Conservation (phyloP, 2,113 vertebrate species). For the Bubo bubo region DNA sequence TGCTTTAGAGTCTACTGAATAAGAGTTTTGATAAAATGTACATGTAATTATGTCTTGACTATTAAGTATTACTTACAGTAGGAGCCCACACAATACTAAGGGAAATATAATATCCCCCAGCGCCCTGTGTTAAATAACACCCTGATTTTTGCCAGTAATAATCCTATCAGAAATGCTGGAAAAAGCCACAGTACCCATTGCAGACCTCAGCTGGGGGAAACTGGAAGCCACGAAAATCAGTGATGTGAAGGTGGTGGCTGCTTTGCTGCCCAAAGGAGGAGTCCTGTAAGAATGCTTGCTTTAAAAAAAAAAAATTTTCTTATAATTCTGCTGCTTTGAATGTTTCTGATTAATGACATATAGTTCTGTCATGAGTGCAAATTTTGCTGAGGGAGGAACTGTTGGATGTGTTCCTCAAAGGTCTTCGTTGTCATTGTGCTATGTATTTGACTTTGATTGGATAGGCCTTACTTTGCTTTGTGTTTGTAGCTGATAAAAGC, state of each 20-base stretch:
- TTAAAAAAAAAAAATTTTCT: not conserved
- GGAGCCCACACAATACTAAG: not conserved
- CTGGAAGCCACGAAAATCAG: not conserved
- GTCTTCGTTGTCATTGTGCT: rapidly evolving
- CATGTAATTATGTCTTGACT: not conserved
- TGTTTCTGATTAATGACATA: not conserved
- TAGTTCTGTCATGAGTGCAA: not conserved
- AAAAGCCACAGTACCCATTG: not conserved
- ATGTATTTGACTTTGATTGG: not conserved
- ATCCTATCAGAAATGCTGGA: not conserved
- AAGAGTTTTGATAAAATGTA: not conserved
- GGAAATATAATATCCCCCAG: not conserved
- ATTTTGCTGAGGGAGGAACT: not conserved
- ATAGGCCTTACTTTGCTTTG: not conserved
- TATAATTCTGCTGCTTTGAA: not conserved
- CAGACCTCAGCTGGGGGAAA: not conserved
- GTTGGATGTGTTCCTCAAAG: not conserved
- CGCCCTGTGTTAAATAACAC: not conserved
- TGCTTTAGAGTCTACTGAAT: not conserved
- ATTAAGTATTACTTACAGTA: not conserved
- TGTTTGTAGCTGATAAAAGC: not conserved
- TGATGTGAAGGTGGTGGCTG: not conserved
- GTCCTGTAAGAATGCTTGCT: not conserved
- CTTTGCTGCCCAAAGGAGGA: not conserved
- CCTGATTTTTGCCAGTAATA: not conserved